These are phyloP conservation scores for Thalassarche chlororhynchos DNA, from an alignment of 2,113 vertebrate genomes.

Conservation along the genomic window DNA sequence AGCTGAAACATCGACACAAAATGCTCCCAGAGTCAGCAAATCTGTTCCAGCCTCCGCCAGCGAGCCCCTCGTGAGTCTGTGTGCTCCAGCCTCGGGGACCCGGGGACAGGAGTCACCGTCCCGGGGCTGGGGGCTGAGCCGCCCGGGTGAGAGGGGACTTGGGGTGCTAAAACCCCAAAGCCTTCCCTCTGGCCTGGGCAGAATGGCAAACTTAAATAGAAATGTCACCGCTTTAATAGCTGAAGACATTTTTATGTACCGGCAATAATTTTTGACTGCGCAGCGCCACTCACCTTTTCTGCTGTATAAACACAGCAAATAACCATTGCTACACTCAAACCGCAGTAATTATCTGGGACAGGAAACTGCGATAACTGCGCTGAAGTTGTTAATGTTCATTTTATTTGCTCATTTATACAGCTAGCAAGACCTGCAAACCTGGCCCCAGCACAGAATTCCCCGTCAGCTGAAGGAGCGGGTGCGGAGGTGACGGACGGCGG, in stretches of 20 bases:
- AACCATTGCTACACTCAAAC: neutral
- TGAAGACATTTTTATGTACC: neutral
- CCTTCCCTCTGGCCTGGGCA: neutral
- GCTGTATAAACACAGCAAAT: neutral
- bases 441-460: neutral
- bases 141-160: accelerated
- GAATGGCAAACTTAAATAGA: neutral
- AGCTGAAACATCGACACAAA: neutral
- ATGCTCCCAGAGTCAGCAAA: conserved; percentile 39
- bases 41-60: neutral
- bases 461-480: accelerated
- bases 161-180: neutral
- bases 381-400: neutral
- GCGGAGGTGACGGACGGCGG: accelerated
- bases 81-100: neutral
- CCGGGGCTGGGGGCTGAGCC: neutral
- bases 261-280: neutral
- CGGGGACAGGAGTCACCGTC: accelerated
- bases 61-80: neutral
- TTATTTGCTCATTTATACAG: neutral
- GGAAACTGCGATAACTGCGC: neutral
- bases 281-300: neutral
- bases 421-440: neutral
- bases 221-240: neutral
- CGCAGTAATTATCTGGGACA: neutral